Conservation (phyloP, 1,140 invertebrate genomes). For the Drosophila ambigua region DNA sequence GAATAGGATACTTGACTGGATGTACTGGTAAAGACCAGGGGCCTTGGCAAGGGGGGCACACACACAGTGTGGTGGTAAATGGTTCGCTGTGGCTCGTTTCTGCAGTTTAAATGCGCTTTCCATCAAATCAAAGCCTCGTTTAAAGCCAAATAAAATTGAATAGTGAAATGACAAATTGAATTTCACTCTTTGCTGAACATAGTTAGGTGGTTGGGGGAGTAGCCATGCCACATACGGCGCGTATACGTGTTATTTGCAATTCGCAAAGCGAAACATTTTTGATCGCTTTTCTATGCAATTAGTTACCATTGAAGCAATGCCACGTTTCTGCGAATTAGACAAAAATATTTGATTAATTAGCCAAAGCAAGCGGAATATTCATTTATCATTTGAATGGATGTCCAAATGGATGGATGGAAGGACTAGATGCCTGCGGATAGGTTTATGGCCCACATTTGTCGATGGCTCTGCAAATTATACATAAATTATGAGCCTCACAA, state of each 20-base stretch:
- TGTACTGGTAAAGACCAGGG: no score
- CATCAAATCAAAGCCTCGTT: no score
- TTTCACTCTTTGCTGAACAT: conserved; percentile 51
- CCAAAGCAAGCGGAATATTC: conserved; percentile 20
- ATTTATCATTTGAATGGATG: conserved; percentile 14
- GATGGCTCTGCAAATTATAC: conserved; percentile 24
- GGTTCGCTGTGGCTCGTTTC: no score
- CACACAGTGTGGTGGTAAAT: no score
- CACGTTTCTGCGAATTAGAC: conserved; percentile 39
- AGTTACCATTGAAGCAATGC: conserved; percentile 1
- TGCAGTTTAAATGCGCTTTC: no score
- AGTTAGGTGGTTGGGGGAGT: not conserved
- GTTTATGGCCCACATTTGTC: conserved; percentile 27
- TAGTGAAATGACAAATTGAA: conserved; percentile 57
- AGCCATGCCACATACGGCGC: conserved; percentile 6
- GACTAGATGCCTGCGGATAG: conserved; percentile 26
- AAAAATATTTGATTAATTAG: conserved; percentile 62
- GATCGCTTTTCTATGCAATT: conserved; percentile 40
- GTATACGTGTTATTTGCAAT: conserved; percentile 67
- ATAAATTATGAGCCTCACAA: conserved; percentile 1
- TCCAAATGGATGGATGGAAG: conserved; percentile 20
- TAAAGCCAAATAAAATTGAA: no score
- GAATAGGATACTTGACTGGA: no score
- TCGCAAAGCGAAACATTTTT: conserved; percentile 35
- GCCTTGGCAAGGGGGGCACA: no score